Evolutionary conservation across 2,888 invertebrate species (phyloP).

Genomic region (Ephialtes manifestator): DNA sequence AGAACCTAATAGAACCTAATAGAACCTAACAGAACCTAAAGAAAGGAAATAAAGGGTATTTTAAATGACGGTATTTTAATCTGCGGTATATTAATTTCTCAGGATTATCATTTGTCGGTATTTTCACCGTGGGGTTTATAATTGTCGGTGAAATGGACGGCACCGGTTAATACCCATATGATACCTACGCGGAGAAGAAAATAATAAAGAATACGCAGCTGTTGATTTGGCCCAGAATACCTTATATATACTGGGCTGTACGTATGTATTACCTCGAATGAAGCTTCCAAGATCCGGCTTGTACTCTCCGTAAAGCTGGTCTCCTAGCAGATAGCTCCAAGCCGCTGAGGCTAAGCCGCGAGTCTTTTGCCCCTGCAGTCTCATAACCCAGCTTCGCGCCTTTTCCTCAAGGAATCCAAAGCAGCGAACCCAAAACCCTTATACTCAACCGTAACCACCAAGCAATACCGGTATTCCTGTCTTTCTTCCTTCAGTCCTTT

Average conservation of each 20-base stretch:
- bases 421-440: background rate
- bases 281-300: slow-evolving; percentile 9
- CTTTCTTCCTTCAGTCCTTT: slow-evolving; percentile 47
- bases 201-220: no score
- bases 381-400: slow-evolving; percentile 7
- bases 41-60: no score
- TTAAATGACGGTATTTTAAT: no score
- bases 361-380: slow-evolving; percentile 15
- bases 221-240: background rate
- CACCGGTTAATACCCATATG: no score
- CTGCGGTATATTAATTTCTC: no score
- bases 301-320: slow-evolving; percentile 20
- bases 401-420: slow-evolving; percentile 17
- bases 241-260: background rate
- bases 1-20: no score
- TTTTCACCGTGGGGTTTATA: no score
- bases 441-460: background rate
- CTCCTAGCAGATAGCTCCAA: slow-evolving; percentile 12
- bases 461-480: slow-evolving; percentile 29
- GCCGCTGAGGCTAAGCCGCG: slow-evolving; percentile 18
- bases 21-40: no score
- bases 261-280: slow-evolving; percentile 25
- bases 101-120: no score
- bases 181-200: no score
- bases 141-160: no score